Evolutionary conservation across 2,797 vertebrate species (phyloP).

Genomic region (Calcarius lapponicus): DNA sequence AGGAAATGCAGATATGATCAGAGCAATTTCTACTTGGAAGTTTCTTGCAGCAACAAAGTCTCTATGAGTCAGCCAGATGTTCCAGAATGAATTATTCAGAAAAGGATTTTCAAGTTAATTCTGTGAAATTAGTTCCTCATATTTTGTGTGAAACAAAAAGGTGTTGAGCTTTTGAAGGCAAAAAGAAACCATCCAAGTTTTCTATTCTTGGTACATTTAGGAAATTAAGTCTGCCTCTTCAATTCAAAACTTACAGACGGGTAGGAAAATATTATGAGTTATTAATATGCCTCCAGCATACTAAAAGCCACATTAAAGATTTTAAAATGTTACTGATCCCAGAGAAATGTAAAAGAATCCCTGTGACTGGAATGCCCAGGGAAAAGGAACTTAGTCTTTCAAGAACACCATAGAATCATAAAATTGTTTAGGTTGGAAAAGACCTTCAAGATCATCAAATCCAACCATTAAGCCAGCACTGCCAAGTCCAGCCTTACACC

Average conservation of each 20-base stretch:
- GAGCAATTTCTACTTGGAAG: constrained; percentile 53
- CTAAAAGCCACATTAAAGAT: not conserved
- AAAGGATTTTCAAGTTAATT: constrained; percentile 58
- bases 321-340: not conserved
- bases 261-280: not conserved
- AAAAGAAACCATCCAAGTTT: not conserved
- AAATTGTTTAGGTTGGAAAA: not conserved
- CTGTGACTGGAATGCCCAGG: not conserved
- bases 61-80: constrained; percentile 66
- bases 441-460: not conserved
- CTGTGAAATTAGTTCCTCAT: constrained; percentile 68
- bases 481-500: not conserved
- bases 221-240: constrained; percentile 16
- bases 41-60: constrained; percentile 60
- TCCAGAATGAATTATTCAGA: constrained; percentile 71
- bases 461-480: not conserved
- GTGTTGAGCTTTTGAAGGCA: not conserved
- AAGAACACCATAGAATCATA: not conserved
- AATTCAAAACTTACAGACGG: not conserved
- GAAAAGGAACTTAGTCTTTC: not conserved
- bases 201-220: not conserved
- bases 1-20: constrained; percentile 59
- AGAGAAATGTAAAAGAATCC: not conserved
- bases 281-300: not conserved
- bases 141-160: constrained; percentile 37